These are phyloP conservation scores for Phortica variegata DNA, from an alignment of 1,140 invertebrate species.

Conservation along the genomic window DNA sequence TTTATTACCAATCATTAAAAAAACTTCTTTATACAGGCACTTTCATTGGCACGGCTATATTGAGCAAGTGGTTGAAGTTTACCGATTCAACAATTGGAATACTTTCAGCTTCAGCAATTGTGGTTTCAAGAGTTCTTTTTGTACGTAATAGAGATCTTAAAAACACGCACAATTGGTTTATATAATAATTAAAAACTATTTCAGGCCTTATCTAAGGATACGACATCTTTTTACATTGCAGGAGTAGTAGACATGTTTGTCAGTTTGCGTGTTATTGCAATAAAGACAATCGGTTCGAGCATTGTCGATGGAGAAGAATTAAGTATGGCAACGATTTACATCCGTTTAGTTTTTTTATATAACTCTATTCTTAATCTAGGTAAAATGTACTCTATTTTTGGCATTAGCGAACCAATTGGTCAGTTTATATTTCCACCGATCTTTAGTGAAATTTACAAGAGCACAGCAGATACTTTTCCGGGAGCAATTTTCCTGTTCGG, in stretches of 20 bases:
- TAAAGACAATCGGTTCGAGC: slow-evolving; percentile 51
- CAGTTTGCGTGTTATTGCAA: slow-evolving; percentile 46
- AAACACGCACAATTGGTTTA: no score
- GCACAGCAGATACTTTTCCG: slow-evolving; percentile 42
- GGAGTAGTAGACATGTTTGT: slow-evolving; percentile 50
- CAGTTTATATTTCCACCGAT: slow-evolving; percentile 50
- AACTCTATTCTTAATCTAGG: slow-evolving; percentile 21
- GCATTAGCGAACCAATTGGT: slow-evolving; percentile 47
- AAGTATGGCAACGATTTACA: slow-evolving; percentile 26
- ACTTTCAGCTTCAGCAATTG: slow-evolving; percentile 38
- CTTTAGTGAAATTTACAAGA: slow-evolving; percentile 42
- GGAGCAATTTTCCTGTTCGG: slow-evolving; percentile 50
- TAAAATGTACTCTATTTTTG: slow-evolving; percentile 55
- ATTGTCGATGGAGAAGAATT: slow-evolving; percentile 50
- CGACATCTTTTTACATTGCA: slow-evolving; percentile 42
- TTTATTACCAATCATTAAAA: no score
- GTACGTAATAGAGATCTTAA: slow-evolving; percentile 25
- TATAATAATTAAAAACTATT: neutral
- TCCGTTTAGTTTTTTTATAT: neutral
- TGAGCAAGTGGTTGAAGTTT: slow-evolving; percentile 49
- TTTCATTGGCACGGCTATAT: slow-evolving; percentile 47
- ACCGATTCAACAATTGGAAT: slow-evolving; percentile 48
- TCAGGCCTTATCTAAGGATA: slow-evolving; percentile 39
- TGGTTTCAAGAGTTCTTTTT: slow-evolving; percentile 38
- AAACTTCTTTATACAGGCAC: slow-evolving; percentile 39